Percentiles rank a stretch among this genome's conserved stretches.
These are phyloP conservation scores for Aulostomus chinensis DNA, from an alignment of 2,797 vertebrate genomes.

Conservation along the genomic window DNA sequence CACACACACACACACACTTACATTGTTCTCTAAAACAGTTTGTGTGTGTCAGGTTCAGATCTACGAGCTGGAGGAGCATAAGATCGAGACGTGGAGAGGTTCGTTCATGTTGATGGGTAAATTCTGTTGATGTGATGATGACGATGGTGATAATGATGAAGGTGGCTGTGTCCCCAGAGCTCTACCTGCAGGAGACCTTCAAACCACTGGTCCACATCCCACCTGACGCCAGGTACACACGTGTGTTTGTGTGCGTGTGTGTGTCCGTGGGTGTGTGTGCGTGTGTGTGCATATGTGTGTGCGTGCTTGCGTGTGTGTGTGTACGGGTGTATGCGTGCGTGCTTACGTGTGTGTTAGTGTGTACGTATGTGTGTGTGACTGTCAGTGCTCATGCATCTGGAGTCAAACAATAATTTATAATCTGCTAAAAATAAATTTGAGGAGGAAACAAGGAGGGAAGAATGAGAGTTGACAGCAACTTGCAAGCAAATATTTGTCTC, in stretches of 20 bases:
- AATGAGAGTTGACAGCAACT: background rate
- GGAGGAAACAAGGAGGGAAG: background rate
- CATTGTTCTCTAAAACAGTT: too few species aligned
- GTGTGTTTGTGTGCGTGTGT: conserved; percentile 3
- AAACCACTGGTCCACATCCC: conserved; percentile 98
- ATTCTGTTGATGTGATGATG: too few species aligned
- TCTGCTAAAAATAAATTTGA: conserved; percentile 4
- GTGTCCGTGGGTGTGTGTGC: background rate
- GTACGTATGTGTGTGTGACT: background rate
- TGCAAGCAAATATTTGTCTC: background rate
- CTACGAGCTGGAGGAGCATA: conserved; percentile 95
- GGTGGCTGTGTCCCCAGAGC: conserved; percentile 79
- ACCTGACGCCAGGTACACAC: conserved; percentile 90
- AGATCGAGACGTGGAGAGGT: conserved; percentile 98
- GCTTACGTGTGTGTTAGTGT: conserved; percentile 1
- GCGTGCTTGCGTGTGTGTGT: background rate
- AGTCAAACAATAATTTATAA: conserved; percentile 23
- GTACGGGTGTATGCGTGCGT: conserved; percentile 63
- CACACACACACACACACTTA: too few species aligned
- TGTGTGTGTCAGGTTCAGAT: conserved; percentile 90
- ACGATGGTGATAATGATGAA: background rate
- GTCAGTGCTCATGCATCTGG: background rate
- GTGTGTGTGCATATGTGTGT: background rate
- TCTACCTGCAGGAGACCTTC: conserved; percentile 98
- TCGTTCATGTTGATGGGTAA: too few species aligned